Percentiles rank a stretch among this genome's conserved stretches.
Evolutionary conservation across 2,888 invertebrate genomes (phyloP).

Genomic region (Amiota communis): DNA sequence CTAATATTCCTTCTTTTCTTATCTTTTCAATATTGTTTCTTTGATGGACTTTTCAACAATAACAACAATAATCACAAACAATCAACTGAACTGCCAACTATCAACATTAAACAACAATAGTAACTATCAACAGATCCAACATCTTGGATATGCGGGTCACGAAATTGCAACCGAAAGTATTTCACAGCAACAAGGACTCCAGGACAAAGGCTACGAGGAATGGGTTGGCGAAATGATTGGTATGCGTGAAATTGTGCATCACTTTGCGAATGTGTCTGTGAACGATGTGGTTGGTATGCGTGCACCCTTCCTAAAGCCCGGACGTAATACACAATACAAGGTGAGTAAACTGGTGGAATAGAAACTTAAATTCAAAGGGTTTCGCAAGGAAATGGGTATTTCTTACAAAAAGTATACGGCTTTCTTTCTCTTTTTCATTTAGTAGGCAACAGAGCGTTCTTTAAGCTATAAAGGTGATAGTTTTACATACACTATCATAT

Average conservation of each 20-base stretch:
- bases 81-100: background rate
- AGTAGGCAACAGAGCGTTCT: no score
- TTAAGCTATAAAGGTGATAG: no score
- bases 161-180: conserved; percentile 82
- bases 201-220: conserved; percentile 92
- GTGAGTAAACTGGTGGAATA: conserved; percentile 71
- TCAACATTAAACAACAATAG: conserved; percentile 76
- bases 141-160: conserved; percentile 90
- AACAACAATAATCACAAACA: conserved; percentile 13
- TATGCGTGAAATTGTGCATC: conserved; percentile 89
- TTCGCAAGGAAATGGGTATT: no score
- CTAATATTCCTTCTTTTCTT: background rate
- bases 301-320: conserved; percentile 93
- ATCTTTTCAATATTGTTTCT: background rate
- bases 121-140: conserved; percentile 94
- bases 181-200: conserved; percentile 85
- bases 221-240: conserved; percentile 96
- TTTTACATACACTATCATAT: no score
- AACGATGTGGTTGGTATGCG: conserved; percentile 89
- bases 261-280: conserved; percentile 86
- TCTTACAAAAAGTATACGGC: no score
- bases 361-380: no score
- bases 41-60: background rate
- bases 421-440: no score
- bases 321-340: conserved; percentile 92